These are phyloP conservation scores for Hedychridium roseum DNA, from an alignment of 2,888 invertebrate genomes.

Conservation along the genomic window DNA sequence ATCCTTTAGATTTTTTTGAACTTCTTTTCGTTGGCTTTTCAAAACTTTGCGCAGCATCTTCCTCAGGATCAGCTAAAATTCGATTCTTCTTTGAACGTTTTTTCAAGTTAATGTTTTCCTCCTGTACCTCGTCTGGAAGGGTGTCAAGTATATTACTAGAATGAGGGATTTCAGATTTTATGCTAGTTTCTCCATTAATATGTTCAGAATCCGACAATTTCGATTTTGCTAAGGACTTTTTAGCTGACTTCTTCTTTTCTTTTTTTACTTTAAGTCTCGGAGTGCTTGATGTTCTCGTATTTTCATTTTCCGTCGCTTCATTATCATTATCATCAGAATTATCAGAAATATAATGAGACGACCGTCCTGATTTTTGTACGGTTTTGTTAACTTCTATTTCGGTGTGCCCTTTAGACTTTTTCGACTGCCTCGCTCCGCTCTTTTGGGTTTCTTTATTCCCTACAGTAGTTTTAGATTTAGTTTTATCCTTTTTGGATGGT, in stretches of 20 bases:
- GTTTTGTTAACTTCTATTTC: background rate
- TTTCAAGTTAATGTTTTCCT: background rate
- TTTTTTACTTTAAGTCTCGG: background rate
- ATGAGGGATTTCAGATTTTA: no score
- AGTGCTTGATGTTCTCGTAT: background rate
- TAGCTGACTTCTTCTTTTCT: constrained; percentile 5
- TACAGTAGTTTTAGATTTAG: background rate
- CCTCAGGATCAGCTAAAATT: no score
- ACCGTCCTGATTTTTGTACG: no score
- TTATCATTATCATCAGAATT: background rate
- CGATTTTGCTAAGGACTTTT: constrained; percentile 3
- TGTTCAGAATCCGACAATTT: background rate
- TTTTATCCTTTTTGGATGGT: background rate
- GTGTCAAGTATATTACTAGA: no score
- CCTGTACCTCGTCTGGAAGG: background rate
- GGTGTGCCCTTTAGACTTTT: constrained; percentile 3
- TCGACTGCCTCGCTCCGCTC: constrained; percentile 13
- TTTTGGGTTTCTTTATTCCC: background rate
- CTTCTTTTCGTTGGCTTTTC: no score
- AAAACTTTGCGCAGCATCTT: no score
- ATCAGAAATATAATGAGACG: background rate
- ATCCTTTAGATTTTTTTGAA: no score
- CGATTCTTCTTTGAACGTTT: constrained; percentile 3
- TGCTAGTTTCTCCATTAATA: no score
- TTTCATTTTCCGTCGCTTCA: background rate